These are phyloP conservation scores for Dasysyrphus tricinctus DNA, from an alignment of 2,888 invertebrate species.

Conservation along the genomic window DNA sequence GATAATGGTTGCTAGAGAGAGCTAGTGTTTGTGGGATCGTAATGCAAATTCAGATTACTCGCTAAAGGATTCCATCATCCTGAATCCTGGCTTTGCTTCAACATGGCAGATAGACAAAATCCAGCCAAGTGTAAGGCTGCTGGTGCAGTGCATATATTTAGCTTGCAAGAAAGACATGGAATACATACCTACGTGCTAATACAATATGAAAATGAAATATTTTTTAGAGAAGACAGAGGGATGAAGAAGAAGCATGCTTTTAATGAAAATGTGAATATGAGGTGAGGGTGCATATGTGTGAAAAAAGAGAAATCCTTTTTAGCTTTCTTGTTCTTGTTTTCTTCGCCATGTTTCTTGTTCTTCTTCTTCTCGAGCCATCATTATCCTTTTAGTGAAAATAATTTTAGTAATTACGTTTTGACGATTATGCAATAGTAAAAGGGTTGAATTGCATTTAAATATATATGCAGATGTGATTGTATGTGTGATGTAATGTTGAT, in stretches of 20 bases:
- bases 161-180: not conserved
- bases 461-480: slow-evolving; percentile 18
- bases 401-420: slow-evolving; percentile 72
- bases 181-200: slow-evolving; percentile 3
- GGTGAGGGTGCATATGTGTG: slow-evolving; percentile 10
- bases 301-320: slow-evolving; percentile 21
- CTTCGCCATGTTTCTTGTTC: not conserved
- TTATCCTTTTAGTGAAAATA: slow-evolving; percentile 57
- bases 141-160: not conserved
- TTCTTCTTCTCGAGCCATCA: slow-evolving; percentile 26
- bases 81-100: slow-evolving; percentile 39
- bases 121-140: slow-evolving; percentile 3
- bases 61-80: slow-evolving; percentile 61
- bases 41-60: slow-evolving; percentile 69
- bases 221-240: slow-evolving; percentile 8
- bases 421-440: slow-evolving; percentile 60
- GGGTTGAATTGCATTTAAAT: slow-evolving; percentile 50
- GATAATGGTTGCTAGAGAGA: slow-evolving; percentile 12
- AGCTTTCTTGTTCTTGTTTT: not conserved
- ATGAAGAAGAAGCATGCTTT: slow-evolving; percentile 46
- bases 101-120: slow-evolving; percentile 26
- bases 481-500: slow-evolving; percentile 64
- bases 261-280: slow-evolving; percentile 51
- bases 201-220: slow-evolving; percentile 59
- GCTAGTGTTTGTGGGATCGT: slow-evolving; percentile 58